Evolutionary conservation across 2,113 vertebrate species (phyloP).

Genomic region (Tenebrosternarchus preto): DNA sequence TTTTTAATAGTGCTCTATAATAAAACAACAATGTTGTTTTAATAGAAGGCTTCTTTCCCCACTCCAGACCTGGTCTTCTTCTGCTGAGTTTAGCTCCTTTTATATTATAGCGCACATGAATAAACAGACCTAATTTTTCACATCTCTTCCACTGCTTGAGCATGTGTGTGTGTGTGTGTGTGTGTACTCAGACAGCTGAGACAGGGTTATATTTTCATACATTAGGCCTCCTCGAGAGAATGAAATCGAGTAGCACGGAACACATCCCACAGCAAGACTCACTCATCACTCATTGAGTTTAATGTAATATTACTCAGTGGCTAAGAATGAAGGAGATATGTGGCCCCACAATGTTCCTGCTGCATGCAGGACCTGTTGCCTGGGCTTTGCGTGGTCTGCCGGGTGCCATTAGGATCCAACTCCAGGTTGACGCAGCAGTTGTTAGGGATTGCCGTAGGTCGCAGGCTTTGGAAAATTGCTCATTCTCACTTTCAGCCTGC

Average conservation of each 20-base stretch:
- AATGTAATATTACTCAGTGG: conserved; percentile 8
- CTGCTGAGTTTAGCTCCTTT: conserved; percentile 69
- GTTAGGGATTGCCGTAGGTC: neutral
- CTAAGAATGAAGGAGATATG: neutral
- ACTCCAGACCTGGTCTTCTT: conserved; percentile 17
- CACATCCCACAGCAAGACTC: neutral
- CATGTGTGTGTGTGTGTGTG: neutral
- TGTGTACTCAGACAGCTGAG: neutral
- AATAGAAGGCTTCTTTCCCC: conserved; percentile 13
- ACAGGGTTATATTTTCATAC: conserved; percentile 6
- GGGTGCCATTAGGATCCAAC: no score
- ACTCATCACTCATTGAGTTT: neutral
- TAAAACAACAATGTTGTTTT: conserved; percentile 29
- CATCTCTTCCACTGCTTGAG: neutral
- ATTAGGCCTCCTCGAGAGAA: neutral
- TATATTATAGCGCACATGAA: conserved; percentile 66
- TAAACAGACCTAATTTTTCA: conserved; percentile 56
- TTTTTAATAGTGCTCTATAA: conserved; percentile 31
- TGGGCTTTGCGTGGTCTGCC: neutral
- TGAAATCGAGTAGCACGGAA: conserved; percentile 5
- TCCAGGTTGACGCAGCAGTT: neutral
- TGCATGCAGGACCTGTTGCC: neutral
- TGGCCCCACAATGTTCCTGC: neutral
- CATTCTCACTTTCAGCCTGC: neutral
- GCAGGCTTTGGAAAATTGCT: neutral